A percentile compares a stretch with the other conserved stretches of the same genome.
These are phyloP conservation scores for Malthinus seriepunctatus DNA, from an alignment of 2,888 invertebrate genomes.

Conservation along the genomic window DNA sequence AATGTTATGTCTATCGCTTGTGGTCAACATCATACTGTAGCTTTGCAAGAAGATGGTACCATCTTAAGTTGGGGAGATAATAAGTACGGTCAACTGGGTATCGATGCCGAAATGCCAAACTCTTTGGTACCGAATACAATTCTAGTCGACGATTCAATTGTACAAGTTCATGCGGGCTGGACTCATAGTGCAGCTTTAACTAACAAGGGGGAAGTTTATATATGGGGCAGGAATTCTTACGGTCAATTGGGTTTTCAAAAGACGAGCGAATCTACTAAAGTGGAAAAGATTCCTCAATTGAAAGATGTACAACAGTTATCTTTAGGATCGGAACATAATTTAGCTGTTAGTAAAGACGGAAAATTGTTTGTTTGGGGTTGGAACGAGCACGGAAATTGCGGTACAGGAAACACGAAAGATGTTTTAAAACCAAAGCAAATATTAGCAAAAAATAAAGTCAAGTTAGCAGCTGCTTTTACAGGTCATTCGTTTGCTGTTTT, in stretches of 20 bases:
- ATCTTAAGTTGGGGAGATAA: constrained; percentile 83
- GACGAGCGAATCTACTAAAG: constrained; percentile 54
- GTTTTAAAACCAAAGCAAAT: constrained; percentile 55
- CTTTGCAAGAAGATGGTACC: constrained; percentile 60
- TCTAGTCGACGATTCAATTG: constrained; percentile 61
- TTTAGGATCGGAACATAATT: constrained; percentile 79
- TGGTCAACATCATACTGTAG: constrained; percentile 81
- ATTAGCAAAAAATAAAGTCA: constrained; percentile 28
- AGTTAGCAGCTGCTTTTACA: constrained; percentile 55
- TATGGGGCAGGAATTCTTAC: constrained; percentile 83
- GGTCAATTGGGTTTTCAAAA: constrained; percentile 70
- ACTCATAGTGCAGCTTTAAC: constrained; percentile 72
- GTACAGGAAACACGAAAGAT: constrained; percentile 61
- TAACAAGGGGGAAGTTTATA: constrained; percentile 64
- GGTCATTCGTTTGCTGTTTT: constrained; percentile 59
- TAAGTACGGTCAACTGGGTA: constrained; percentile 76
- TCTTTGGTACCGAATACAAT: constrained; percentile 60
- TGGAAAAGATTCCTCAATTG: constrained; percentile 56
- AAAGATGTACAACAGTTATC: constrained; percentile 61
- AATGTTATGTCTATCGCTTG: constrained; percentile 69
- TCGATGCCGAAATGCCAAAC: constrained; percentile 59
- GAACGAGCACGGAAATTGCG: constrained; percentile 90
- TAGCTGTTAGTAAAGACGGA: constrained; percentile 68
- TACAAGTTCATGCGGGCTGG: constrained; percentile 73
- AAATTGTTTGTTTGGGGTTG: constrained; percentile 82